Percentiles rank a stretch among this genome's conserved stretches.
Conservation (phyloP, 2,888 invertebrate genomes). For the Glaucopsyche alexis region DNA sequence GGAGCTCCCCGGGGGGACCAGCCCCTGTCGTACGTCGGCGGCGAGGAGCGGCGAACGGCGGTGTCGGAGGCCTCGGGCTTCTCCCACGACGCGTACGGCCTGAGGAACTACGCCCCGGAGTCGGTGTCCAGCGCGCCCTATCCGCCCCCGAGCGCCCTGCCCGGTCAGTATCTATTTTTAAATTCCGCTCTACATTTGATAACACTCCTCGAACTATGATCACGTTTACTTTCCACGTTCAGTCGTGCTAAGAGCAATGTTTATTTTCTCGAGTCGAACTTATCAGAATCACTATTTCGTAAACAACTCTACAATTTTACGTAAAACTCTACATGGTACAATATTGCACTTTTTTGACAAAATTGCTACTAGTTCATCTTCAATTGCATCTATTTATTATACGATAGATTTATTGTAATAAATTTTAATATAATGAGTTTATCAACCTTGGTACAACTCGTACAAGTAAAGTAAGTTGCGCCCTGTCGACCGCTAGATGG, state of each 20-base stretch:
- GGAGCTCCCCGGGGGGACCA: slow-evolving; percentile 83
- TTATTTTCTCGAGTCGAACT: slow-evolving; percentile 67
- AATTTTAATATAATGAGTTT: slow-evolving; percentile 68
- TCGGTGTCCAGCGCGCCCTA: slow-evolving; percentile 87
- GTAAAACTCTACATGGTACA: slow-evolving; percentile 40
- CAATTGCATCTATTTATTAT: neutral
- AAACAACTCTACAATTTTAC: slow-evolving; percentile 51
- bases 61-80: slow-evolving; percentile 83
- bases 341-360: slow-evolving; percentile 29
- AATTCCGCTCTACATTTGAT: slow-evolving; percentile 18
- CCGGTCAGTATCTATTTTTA: slow-evolving; percentile 63
- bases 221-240: slow-evolving; percentile 58
- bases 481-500: slow-evolving; percentile 66
- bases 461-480: slow-evolving; percentile 47
- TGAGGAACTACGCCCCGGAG: slow-evolving; percentile 87
- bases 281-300: slow-evolving; percentile 68
- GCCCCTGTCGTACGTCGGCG: slow-evolving; percentile 85
- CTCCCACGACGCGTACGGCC: slow-evolving; percentile 87
- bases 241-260: slow-evolving; percentile 53
- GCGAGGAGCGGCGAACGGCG: slow-evolving; percentile 85
- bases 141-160: slow-evolving; percentile 86
- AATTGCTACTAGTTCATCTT: slow-evolving; percentile 28
- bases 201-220: slow-evolving; percentile 49
- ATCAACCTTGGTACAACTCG: slow-evolving; percentile 75
- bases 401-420: slow-evolving; percentile 42